Evolutionary conservation across 1,140 invertebrate species (phyloP), one percentile per base, ranked within the genome.

Genomic region (Brachionus manjavacas): DNA sequence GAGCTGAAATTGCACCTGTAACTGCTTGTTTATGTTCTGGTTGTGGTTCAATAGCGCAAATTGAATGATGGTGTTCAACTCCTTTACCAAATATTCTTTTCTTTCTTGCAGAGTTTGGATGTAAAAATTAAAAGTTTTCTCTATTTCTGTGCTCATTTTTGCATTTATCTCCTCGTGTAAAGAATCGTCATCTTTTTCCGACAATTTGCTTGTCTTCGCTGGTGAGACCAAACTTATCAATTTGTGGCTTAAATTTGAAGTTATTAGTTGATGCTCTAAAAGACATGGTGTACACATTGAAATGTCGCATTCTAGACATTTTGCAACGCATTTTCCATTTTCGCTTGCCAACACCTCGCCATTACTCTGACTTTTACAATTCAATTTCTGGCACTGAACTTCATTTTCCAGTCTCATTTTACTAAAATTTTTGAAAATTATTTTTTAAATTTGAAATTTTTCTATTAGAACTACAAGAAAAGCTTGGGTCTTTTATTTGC

Each of bases 31-130:
- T 23, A 81, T 28, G 39, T 81, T 81, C 25, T 81, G 79, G n/a
- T 41, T 64, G 41, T 81, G 79, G 52, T 81, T 81, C 52, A 81
- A 64, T 20, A 81, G 31, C 12, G 64, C 52, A 81, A 81, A 81
- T 68, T 81, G 79, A 25, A 60, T 81, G n/a, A 81, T 81, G 14
- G 79, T 81, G 43, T 68, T 81, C 79, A 81, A 46, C 39, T 81
- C 79, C n/a, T 64, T 81, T 12, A 41, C 39, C 31, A 81, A 64
- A 28, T 81, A 81, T 12, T 81, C 79, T 39, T 81, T 81, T 46
- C 79, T 25, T 25, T 81, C 79, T 11, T 81, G 60, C 20, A 81
- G 7, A 6, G 35, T 81, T 66, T 81, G 79, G 39, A 81, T 39
- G 41, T 81, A 81, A 68, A 81, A 81, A 81, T 81, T 81, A 31